phyloP scores from a whole-genome alignment of 2,797 vertebrate species.

The Spinus olivaceus region DNA sequence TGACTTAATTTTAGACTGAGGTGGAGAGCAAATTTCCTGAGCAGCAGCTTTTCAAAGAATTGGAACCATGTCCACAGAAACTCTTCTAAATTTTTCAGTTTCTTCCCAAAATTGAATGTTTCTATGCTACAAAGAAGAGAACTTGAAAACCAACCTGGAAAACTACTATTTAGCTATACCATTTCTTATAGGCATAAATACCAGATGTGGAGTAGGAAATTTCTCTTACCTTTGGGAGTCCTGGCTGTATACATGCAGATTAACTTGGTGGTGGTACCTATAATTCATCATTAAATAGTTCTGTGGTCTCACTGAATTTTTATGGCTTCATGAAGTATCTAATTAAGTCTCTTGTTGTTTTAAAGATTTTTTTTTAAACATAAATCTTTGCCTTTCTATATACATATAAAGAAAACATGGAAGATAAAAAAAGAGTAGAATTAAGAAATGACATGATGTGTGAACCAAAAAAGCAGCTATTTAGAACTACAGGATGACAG shows the following conservation, averaged over 20 bases:
- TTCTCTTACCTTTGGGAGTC: neutral
- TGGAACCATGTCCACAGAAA: neutral
- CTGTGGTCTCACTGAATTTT: neutral
- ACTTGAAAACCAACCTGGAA: neutral
- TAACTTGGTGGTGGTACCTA: neutral
- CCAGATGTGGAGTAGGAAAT: neutral
- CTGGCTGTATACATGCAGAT: neutral
- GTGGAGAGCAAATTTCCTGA: neutral
- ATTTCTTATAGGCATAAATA: neutral
- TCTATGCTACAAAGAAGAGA: neutral
- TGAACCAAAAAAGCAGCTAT: slow-evolving; percentile 45
- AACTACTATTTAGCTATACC: neutral
- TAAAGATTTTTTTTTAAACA: neutral
- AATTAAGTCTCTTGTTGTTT: neutral
- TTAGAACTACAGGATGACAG: slow-evolving; percentile 33
- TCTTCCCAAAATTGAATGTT: neutral
- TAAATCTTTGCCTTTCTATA: neutral
- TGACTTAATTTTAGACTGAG: neutral
- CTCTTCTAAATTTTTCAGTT: accelerated
- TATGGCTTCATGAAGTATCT: neutral
- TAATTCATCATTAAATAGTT: neutral
- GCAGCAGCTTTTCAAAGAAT: neutral
- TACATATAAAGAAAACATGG: neutral
- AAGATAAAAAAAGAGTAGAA: slow-evolving; percentile 1
- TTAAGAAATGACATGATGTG: slow-evolving; percentile 50